phyloP scores from a whole-genome alignment of 30 jellyfish, hydroid and myxozoan genomes.

The Calvadosia cruxmelitensis region DNA sequence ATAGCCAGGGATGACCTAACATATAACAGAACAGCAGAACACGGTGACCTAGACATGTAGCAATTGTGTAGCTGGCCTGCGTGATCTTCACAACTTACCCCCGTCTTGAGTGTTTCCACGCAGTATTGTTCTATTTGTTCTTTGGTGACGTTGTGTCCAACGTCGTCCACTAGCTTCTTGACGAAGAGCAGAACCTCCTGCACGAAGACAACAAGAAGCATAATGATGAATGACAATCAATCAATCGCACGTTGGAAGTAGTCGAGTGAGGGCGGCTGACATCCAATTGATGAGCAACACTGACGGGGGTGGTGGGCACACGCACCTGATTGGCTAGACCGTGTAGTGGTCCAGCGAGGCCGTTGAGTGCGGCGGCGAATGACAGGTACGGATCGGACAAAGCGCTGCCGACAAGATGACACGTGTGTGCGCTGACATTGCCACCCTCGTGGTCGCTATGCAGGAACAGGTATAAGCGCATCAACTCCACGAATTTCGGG shows the following conservation, averaged over 20 bases:
- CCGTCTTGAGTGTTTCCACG: conserved; percentile 66
- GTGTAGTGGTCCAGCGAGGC: conserved; percentile 98
- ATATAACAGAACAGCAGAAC: too few species aligned
- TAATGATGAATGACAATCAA: too few species aligned
- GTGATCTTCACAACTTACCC: conserved; percentile 64
- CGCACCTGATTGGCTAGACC: conserved; percentile 98
- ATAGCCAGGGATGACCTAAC: conserved; percentile 95
- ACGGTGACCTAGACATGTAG: too few species aligned
- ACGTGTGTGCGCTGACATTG: conserved; percentile 97
- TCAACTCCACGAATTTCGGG: conserved; percentile 58
- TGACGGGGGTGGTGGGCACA: too few species aligned
- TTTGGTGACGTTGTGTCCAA: conserved; percentile 50
- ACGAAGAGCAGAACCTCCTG: conserved; percentile 79
- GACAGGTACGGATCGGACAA: conserved; percentile 86
- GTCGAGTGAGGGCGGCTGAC: background rate
- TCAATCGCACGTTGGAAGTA: too few species aligned
- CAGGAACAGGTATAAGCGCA: conserved; percentile 78
- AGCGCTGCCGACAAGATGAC: conserved; percentile 95
- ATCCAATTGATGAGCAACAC: background rate
- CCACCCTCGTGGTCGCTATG: conserved; percentile 99
- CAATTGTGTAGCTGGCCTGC: too few species aligned
- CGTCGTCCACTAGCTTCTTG: conserved; percentile 57
- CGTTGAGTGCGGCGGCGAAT: conserved; percentile 94
- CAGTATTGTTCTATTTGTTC: conserved; percentile 69
- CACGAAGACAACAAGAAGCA: too few species aligned